These are phyloP conservation scores for Spilarctia lutea DNA, from an alignment of 2,888 invertebrate species.

Conservation along the genomic window DNA sequence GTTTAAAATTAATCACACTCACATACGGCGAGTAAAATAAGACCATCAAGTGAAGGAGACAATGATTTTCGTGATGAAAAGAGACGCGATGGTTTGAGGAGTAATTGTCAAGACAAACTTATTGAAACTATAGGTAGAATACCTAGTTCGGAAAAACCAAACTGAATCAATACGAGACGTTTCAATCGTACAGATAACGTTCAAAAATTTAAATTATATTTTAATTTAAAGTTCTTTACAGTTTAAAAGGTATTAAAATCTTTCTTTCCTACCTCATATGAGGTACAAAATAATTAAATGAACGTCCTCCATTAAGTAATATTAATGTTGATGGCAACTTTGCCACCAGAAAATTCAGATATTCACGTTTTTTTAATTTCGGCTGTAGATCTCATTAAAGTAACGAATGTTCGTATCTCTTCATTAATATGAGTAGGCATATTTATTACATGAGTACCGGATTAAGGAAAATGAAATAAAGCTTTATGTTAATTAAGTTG, in stretches of 20 bases:
- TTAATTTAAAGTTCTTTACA: not conserved
- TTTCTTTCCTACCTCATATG: not conserved
- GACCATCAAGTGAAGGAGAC: too few species aligned
- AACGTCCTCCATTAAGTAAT: constrained; percentile 12
- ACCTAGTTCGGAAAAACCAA: too few species aligned
- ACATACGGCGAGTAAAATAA: not conserved
- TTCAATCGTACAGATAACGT: not conserved
- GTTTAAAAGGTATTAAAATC: not conserved
- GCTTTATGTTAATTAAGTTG: constrained; percentile 2
- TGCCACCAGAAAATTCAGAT: constrained; percentile 9
- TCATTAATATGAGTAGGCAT: constrained; percentile 15
- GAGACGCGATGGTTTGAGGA: too few species aligned
- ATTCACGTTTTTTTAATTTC: constrained; percentile 18
- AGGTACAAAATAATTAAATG: constrained; percentile 10
- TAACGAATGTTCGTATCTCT: constrained; percentile 20
- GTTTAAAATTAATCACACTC: not conserved
- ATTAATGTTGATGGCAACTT: constrained; percentile 15
- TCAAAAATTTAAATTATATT: not conserved
- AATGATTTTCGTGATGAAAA: too few species aligned
- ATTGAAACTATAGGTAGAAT: too few species aligned
- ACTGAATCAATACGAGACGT: too few species aligned
- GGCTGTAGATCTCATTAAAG: constrained; percentile 24
- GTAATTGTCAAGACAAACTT: too few species aligned
- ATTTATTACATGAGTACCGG: not conserved
- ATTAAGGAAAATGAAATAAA: constrained; percentile 9